Conservation (phyloP, 2,888 invertebrate species). For the Leucania comma region DNA sequence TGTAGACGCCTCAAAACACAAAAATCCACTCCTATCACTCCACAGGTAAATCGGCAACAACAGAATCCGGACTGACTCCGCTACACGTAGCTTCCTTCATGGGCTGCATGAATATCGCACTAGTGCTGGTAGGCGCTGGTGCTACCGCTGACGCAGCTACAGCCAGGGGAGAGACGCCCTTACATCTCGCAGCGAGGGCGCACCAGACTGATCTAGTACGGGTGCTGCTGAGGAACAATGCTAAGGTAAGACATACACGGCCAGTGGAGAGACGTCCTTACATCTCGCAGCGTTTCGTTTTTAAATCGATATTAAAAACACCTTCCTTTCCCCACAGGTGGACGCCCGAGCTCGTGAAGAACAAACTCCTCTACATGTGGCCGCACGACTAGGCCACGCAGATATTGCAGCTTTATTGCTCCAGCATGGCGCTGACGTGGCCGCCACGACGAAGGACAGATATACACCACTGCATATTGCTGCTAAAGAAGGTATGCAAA, state of each 20-base stretch:
- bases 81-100: conserved; percentile 99
- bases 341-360: conserved; percentile 95
- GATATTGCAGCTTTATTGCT: conserved; percentile 98
- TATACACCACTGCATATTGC: conserved; percentile 99
- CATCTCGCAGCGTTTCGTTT: too few species aligned
- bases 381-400: conserved; percentile 98
- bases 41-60: conserved; percentile 92
- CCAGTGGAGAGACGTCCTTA: too few species aligned
- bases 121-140: conserved; percentile 97
- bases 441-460: conserved; percentile 97
- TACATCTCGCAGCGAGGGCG: conserved; percentile 98
- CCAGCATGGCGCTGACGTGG: conserved; percentile 97
- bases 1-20: too few species aligned
- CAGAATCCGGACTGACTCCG: conserved; percentile 97
- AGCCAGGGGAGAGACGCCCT: conserved; percentile 98
- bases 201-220: conserved; percentile 99
- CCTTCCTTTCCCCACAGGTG: conserved; percentile 86
- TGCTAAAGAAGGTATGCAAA: conserved; percentile 96
- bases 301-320: too few species aligned
- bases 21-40: not conserved
- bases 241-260: conserved; percentile 91
- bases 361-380: conserved; percentile 99
- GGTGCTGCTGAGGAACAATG: conserved; percentile 98
- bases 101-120: conserved; percentile 99
- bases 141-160: conserved; percentile 98